Base-by-base conservation (phyloP, 2,113 vertebrate species). In the Osmerus mordax region DNA sequence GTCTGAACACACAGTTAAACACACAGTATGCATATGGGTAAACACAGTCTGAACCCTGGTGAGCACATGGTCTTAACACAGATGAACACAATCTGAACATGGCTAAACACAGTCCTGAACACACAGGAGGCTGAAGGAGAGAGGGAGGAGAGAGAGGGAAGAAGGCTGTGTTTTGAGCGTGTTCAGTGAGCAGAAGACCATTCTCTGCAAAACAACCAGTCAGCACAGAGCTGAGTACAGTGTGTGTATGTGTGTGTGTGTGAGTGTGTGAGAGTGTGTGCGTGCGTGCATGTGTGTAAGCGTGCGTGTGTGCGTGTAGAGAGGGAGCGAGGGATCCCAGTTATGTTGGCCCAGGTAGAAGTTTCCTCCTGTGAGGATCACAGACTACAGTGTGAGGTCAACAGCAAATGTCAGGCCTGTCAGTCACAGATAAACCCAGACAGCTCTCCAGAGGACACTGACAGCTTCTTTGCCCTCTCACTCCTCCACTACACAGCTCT, bases 361-460 rank as follows among this genome's bases (percentile, higher is more conserved):
- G 75, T 82, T 73, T 78, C 69, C 82, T 77, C 86, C 84, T 61
- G 71, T 63, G 81, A 87, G 84, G 72, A 78, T 73, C 7, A 4
- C 66, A 67, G 76, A 78, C 81, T 71, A 60, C 78, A 84, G 81
- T 83, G 55, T 58, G 79, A 81, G 80, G 82, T 75, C 80, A 84
- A 83, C 75, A 52, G 84, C 74, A 91, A 91, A 91, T 91, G 84
- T 86, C 91, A 89, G 78, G 70, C 60, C 87, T 87, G 88, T 88
- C 88, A 28, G 83, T 90, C 89, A 89, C 76, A 32, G 79, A 78
- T 81, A 78, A 87, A 80, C 78, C 73, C 70, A 78, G 68, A 72
- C 41, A 3, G 67, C 65, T 80, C 87, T 87, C 84, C 8, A 21
- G 76, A 84, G 89, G 68, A 55, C 5, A 2, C 36, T 78, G 21